phyloP scores from a whole-genome alignment of 2,888 invertebrate genomes.

The Pollenia griseotomentosa region DNA sequence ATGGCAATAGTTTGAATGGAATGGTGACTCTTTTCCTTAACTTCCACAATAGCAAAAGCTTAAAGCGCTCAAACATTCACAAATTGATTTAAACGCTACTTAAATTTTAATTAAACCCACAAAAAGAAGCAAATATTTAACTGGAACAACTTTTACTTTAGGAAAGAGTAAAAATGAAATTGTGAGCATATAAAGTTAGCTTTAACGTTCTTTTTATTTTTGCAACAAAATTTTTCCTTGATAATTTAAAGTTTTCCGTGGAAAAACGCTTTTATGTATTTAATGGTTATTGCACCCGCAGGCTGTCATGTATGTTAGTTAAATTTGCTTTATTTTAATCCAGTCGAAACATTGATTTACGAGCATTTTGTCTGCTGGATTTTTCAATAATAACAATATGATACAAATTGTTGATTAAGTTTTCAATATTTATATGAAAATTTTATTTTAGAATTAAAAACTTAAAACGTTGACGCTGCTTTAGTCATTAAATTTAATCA shows the following conservation, averaged over 20 bases:
- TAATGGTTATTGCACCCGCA: not conserved
- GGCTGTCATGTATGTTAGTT: not conserved
- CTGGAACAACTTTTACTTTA: not conserved
- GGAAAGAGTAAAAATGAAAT: too few species aligned
- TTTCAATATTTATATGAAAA: too few species aligned
- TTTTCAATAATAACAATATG: too few species aligned
- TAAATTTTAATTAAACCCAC: not conserved
- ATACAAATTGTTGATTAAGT: too few species aligned
- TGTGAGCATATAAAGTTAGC: too few species aligned
- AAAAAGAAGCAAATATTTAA: slow-evolving; percentile 15
- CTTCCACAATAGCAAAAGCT: too few species aligned
- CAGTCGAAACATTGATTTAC: not conserved
- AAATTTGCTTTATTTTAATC: not conserved
- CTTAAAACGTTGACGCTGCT: too few species aligned
- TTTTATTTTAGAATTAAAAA: too few species aligned
- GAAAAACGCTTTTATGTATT: not conserved
- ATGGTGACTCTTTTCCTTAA: too few species aligned
- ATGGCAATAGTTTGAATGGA: too few species aligned
- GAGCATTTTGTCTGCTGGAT: too few species aligned
- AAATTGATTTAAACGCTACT: slow-evolving; percentile 30
- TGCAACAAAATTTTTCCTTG: slow-evolving; percentile 6
- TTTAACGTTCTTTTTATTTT: not conserved
- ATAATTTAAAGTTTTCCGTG: not conserved
- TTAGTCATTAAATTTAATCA: not conserved
- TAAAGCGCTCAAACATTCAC: not conserved